These are phyloP conservation scores for Cassiopea xamachana DNA, from an alignment of 30 jellyfish, hydroid and myxozoan genomes.

Conservation along the genomic window DNA sequence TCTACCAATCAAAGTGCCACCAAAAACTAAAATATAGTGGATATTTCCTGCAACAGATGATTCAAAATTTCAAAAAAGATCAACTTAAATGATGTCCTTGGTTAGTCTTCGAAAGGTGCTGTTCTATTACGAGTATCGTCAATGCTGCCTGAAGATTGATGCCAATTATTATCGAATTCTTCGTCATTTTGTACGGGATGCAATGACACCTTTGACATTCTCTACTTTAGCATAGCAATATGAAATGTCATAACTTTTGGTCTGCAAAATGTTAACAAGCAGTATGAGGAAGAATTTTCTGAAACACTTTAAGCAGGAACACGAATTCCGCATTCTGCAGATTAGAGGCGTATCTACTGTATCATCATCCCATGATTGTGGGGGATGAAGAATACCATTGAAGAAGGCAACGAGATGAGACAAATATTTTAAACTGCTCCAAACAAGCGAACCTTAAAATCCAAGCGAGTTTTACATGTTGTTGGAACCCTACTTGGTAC, in stretches of 20 bases:
- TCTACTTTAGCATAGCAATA: slow-evolving; percentile 42
- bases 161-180: slow-evolving; percentile 23
- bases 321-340: slow-evolving; percentile 28
- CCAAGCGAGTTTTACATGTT: slow-evolving; percentile 22
- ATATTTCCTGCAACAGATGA: slow-evolving; percentile 34
- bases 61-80: slow-evolving; percentile 44
- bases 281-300: slow-evolving; percentile 35
- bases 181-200: slow-evolving; percentile 32
- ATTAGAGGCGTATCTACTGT: slow-evolving; percentile 15
- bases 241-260: slow-evolving; percentile 52
- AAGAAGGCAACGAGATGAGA: slow-evolving; percentile 51
- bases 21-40: slow-evolving; percentile 42
- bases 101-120: slow-evolving; percentile 18
- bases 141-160: slow-evolving; percentile 17
- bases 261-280: slow-evolving; percentile 35
- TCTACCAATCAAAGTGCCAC: slow-evolving; percentile 44
- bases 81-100: not conserved
- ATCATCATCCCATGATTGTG: slow-evolving; percentile 57
- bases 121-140: slow-evolving; percentile 11
- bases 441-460: slow-evolving; percentile 33
- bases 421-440: slow-evolving; percentile 36
- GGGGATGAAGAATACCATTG: slow-evolving; percentile 18
- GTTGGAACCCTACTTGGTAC: slow-evolving; percentile 32
- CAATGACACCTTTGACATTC: slow-evolving; percentile 22
- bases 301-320: slow-evolving; percentile 50